Evolutionary conservation across 1,140 invertebrate species (phyloP).

Genomic region (Heliconius nattereri): DNA sequence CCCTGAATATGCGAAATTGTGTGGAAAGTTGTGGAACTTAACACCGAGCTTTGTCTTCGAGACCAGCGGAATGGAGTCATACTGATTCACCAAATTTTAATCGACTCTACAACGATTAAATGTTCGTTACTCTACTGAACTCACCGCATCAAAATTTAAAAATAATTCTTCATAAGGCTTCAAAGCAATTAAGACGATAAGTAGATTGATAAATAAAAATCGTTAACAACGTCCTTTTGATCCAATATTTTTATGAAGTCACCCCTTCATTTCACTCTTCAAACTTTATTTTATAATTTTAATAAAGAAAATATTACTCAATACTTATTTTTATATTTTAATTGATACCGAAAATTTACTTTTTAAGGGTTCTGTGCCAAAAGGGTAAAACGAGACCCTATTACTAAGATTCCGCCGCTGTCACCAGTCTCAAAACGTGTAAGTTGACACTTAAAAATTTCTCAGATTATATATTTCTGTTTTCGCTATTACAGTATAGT

Average conservation of each 20-base stretch:
- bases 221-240: conserved; percentile 3
- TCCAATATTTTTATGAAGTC: not conserved
- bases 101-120: too few species aligned
- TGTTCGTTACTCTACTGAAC: too few species aligned
- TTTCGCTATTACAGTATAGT: too few species aligned
- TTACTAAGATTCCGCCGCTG: too few species aligned
- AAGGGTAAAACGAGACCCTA: too few species aligned
- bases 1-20: not conserved
- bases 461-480: too few species aligned
- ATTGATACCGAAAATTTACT: not conserved
- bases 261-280: not conserved
- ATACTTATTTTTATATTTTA: not conserved
- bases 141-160: not conserved
- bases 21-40: not conserved
- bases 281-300: not conserved
- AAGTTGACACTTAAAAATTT: too few species aligned
- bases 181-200: not conserved
- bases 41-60: too few species aligned
- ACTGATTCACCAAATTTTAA: too few species aligned
- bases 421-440: not conserved
- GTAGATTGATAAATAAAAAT: not conserved
- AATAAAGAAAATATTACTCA: not conserved
- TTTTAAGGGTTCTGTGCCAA: not conserved
- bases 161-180: not conserved
- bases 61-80: too few species aligned